Percentiles rank a stretch among this genome's conserved stretches.
Evolutionary conservation across 2,888 invertebrate species (phyloP).

Genomic region (Marronus borbonicus): DNA sequence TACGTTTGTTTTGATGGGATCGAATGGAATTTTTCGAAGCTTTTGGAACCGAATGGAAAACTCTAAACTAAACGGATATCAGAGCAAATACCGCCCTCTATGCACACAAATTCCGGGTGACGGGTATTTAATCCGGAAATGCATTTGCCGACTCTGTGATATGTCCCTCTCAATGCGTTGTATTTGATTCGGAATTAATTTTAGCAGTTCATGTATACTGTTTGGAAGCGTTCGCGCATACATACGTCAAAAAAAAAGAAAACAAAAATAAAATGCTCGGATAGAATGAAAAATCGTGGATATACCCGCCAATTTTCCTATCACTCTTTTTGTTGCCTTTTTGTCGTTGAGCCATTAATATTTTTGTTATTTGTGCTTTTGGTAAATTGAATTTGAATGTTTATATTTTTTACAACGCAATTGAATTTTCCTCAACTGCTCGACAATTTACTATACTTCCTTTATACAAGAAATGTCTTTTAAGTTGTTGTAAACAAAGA

Average conservation of each 20-base stretch:
- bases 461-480: too few relatives aligned
- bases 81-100: conserved; percentile 5
- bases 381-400: too few relatives aligned
- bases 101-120: conserved; percentile 27
- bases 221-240: not conserved
- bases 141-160: conserved; percentile 15
- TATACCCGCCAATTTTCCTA: not conserved
- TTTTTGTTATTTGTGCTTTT: too few relatives aligned
- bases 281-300: not conserved
- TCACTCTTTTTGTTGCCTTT: not conserved
- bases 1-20: not conserved
- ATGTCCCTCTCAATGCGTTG: not conserved
- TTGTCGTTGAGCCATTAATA: not conserved
- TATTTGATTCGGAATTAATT: conserved; percentile 47
- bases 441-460: too few relatives aligned
- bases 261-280: not conserved
- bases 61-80: conserved; percentile 16
- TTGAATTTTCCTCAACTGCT: too few relatives aligned
- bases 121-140: conserved; percentile 36
- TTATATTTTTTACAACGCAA: too few relatives aligned
- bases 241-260: not conserved
- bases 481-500: too few relatives aligned
- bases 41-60: conserved; percentile 10
- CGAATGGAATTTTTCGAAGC: not conserved
- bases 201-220: conserved; percentile 30